These are phyloP conservation scores for Symphodus melops DNA, from an alignment of 2,113 vertebrate species.

Conservation along the genomic window DNA sequence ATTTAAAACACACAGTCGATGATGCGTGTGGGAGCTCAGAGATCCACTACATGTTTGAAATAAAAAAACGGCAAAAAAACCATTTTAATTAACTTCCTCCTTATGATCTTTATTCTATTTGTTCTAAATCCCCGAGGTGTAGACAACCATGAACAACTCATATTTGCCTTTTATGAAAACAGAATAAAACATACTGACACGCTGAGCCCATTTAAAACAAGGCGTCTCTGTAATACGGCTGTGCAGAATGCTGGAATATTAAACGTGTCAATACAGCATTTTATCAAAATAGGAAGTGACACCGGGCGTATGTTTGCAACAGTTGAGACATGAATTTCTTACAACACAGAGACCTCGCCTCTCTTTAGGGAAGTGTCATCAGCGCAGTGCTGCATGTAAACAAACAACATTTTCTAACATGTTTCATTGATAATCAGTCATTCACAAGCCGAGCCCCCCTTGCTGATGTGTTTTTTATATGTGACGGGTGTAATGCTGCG, in stretches of 20 bases:
- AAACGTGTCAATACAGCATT: slow-evolving; percentile 51
- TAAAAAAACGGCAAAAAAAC: slow-evolving; percentile 51
- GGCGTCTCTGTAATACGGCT: slow-evolving; percentile 25
- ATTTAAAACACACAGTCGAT: slow-evolving; percentile 68
- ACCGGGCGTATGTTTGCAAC: slow-evolving; percentile 48
- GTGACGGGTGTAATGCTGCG: slow-evolving; percentile 37
- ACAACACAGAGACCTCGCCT: slow-evolving; percentile 16
- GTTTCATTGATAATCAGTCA: slow-evolving; percentile 45
- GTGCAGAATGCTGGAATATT: slow-evolving; percentile 54
- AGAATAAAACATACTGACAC: slow-evolving; percentile 73
- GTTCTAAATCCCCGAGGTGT: slow-evolving; percentile 67
- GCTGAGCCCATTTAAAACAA: slow-evolving; percentile 63
- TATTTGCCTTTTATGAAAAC: slow-evolving; percentile 73
- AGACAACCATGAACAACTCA: slow-evolving; percentile 69
- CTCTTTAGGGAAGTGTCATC: slow-evolving; percentile 47
- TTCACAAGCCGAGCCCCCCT: slow-evolving; percentile 29
- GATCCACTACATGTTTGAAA: slow-evolving; percentile 62
- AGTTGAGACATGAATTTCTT: slow-evolving; percentile 38
- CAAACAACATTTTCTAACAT: slow-evolving; percentile 44
- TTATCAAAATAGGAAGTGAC: slow-evolving; percentile 66
- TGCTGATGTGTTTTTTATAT: slow-evolving; percentile 51
- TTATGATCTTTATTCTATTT: slow-evolving; percentile 81
- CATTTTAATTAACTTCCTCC: slow-evolving; percentile 76
- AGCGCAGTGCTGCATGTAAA: slow-evolving; percentile 18
- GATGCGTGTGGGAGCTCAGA: slow-evolving; percentile 50